Base-by-base conservation (phyloP, 1,140 invertebrate species). In the Sarcophaga peregrina region DNA sequence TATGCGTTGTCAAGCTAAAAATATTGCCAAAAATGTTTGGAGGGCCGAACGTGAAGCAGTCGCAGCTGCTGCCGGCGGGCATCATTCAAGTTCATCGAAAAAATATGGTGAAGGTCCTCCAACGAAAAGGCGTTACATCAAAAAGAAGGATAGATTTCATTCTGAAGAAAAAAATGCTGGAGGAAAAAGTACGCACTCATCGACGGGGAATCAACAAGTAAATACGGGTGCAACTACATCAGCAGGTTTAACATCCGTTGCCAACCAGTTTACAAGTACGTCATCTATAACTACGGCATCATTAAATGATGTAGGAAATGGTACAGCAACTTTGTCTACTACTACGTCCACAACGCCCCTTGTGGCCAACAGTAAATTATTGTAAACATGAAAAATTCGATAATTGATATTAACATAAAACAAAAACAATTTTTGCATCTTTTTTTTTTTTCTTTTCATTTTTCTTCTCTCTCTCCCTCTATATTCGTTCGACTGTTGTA, bases 1-100 rank as follows among this genome's bases (percentile, higher is more conserved):
- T 84, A 89, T 93, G 81, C 91, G 94, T 82, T 91, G 91, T 85
- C 86, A 88, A 83, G 74, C 90, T 45, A 91, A 91, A 86, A 85
- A 85, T 72, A 86, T 90, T 83, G 87, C 87, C 0, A 90, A 92
- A 90, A 86, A 85, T 89, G 84, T 91, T 87, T 85, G 92, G 92
- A 86, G 86, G 78, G 86, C 86, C 48, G 89, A 89, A 83, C 89
- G 90, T 17, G 87, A 90, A 72, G 85, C 88, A 17, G 73, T 86
- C 17, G 86, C 87, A n/a, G 72, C 68, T 25, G 73, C 78, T 6
- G 84, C 73, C 48, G 83, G 84, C 9, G 82, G 83, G 48, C 82
- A 82, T 47, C 82, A 54, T 74, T 52, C 58, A 83, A 74, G 9
- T 7, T 68, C 62, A 8, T 58, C 54, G 15, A 81, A 81, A 68